These are phyloP conservation scores for Archocentrus centrarchus DNA, from an alignment of 2,113 vertebrate genomes.

Conservation along the genomic window DNA sequence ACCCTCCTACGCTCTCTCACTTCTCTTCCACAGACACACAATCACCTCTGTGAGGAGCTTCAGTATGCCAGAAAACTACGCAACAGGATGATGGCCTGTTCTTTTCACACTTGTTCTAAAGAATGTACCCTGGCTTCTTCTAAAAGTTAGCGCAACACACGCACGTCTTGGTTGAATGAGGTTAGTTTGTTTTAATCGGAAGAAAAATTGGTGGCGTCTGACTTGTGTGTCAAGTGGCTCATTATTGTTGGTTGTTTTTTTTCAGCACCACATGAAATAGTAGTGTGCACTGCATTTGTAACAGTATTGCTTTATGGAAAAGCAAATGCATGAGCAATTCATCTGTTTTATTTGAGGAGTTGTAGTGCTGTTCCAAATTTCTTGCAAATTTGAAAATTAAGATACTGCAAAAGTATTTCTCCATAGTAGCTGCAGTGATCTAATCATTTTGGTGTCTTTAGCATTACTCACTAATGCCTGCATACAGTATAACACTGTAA, in stretches of 20 bases:
- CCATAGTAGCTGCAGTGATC: too few species aligned
- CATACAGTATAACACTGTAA: background rate
- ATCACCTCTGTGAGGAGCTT: conserved; percentile 71
- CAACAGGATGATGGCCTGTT: conserved; percentile 69
- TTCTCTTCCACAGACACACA: conserved; percentile 67
- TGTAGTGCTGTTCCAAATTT: conserved; percentile 8
- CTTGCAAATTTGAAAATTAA: background rate
- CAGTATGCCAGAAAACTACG: conserved; percentile 64
- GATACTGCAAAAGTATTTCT: background rate
- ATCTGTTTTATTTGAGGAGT: background rate
- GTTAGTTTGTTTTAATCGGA: conserved; percentile 44
- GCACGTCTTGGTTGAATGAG: conserved; percentile 39
- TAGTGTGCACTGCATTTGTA: conserved; percentile 17
- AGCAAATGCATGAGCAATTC: conserved; percentile 5
- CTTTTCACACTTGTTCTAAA: conserved; percentile 66
- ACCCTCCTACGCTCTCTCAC: conserved; percentile 74
- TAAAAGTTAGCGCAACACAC: conserved; percentile 52
- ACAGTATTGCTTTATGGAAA: background rate
- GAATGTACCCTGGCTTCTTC: conserved; percentile 61
- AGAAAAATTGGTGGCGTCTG: conserved; percentile 28
- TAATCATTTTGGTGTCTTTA: background rate
- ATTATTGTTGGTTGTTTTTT: conserved; percentile 39
- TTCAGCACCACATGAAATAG: conserved; percentile 20
- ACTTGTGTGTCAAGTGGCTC: conserved; percentile 36
- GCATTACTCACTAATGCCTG: background rate